Base-by-base conservation (phyloP, 2,888 invertebrate species). In the Phaedon cochleariae region DNA sequence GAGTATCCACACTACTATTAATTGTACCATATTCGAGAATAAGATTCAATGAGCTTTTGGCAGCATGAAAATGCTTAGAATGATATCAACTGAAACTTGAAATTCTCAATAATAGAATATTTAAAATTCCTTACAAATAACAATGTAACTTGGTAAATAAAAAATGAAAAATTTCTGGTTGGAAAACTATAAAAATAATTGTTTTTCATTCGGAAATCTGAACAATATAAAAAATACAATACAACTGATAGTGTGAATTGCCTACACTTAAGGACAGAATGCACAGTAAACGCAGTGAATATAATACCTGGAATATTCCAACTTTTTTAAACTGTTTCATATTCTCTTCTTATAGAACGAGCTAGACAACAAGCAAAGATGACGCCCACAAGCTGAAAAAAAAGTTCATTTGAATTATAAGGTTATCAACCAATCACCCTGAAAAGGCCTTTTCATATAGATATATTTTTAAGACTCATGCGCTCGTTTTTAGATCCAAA, bases 331-430 rank as follows among this genome's bases (percentile, higher is more conserved):
- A 84, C 83, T 53, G 92, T 93, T 85, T 96, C 94, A 85, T 96
- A 97, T 83, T 95, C 95, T 83, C 92, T 92, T 81, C 94, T 93
- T 82, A 98, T 95, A 75, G 95, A 94, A 79, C 95, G 91, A 73
- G 95, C 96, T 84, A 98, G 87, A 82, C 94, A 94, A 86, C 97
- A 97, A 29, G 97, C 95, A 83, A 96, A 96, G 70, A 95, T 86
- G 61, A 97, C 92, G 54, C 96, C 97, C 77, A 97, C 86, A 55
- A 97, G 85, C 94, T 94, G 87, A 71, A 90, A 84, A 66, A 78
- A 71, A 76, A 71, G 69, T 70, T 48, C 15, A 15, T 12, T 41
- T 7, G 29, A 29, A 51, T 59, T 58, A 7, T 26, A 26, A 7
- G 3, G n/a, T n/a, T n/a, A n/a, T n/a, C n/a, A n/a, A n/a, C n/a